These are phyloP conservation scores for Drosophila kambysellisi DNA, from an alignment of 2,888 invertebrate genomes.

Conservation along the genomic window DNA sequence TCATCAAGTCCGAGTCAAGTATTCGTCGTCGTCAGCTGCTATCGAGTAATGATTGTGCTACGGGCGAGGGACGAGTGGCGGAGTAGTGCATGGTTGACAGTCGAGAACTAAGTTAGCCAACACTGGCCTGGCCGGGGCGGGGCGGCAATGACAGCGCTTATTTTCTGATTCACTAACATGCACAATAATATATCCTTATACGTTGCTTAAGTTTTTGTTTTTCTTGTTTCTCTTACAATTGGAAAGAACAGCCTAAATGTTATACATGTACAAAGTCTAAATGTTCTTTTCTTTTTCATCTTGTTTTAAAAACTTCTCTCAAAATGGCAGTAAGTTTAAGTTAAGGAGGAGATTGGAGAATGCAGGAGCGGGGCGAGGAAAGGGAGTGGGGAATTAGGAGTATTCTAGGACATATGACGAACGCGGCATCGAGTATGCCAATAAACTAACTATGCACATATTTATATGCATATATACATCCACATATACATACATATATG, in stretches of 20 bases:
- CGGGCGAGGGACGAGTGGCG: neutral
- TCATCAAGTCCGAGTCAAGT: conserved; percentile 29
- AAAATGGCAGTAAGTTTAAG: conserved; percentile 76
- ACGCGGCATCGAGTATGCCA: conserved; percentile 21
- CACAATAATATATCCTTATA: conserved; percentile 23
- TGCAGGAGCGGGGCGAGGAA: neutral
- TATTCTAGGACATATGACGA: conserved; percentile 6
- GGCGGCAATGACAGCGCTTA: conserved; percentile 24
- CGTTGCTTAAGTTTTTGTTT: conserved; percentile 42
- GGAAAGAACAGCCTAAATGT: conserved; percentile 78
- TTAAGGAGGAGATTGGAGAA: conserved; percentile 34
- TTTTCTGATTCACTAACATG: conserved; percentile 12
- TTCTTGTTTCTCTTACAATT: conserved; percentile 45
- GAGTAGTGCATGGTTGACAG: conserved; percentile 6
- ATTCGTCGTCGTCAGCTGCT: conserved; percentile 50
- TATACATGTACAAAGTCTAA: conserved; percentile 78
- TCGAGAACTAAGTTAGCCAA: conserved; percentile 38
- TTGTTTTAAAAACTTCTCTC: conserved; percentile 69
- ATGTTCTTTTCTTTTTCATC: conserved; percentile 45
- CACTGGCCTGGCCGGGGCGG: conserved; percentile 21
- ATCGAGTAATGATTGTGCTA: conserved; percentile 54
- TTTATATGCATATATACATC: conserved; percentile 5
- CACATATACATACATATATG: conserved; percentile 5
- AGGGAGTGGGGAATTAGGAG: neutral
- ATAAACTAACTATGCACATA: conserved; percentile 16